These are phyloP conservation scores for Danio tinwini DNA, from an alignment of 2,797 vertebrate species.

Conservation along the genomic window DNA sequence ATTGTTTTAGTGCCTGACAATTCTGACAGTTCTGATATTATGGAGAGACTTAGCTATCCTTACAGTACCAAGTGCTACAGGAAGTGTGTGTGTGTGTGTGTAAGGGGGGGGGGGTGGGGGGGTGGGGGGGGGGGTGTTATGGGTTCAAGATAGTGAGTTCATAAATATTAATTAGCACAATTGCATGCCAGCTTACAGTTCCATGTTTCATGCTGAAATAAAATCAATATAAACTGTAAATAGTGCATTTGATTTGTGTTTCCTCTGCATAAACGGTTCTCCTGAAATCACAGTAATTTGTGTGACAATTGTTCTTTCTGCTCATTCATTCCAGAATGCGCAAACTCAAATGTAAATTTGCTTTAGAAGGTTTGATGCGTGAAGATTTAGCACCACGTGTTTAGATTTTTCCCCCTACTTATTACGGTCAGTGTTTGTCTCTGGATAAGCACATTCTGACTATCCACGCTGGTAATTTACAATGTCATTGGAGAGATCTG, in stretches of 20 bases:
- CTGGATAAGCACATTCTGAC: neutral
- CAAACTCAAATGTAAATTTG: neutral
- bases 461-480: neutral
- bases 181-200: neutral
- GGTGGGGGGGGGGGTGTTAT: too few species aligned
- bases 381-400: neutral
- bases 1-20: too few species aligned
- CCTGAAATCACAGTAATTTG: neutral
- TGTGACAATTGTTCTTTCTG: neutral
- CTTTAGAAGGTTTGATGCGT: neutral
- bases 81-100: too few species aligned
- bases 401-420: constrained; percentile 6
- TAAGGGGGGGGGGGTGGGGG: too few species aligned
- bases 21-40: too few species aligned
- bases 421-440: neutral
- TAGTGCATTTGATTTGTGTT: neutral
- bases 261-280: neutral
- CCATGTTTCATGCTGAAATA: constrained; percentile 4
- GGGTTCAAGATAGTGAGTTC: neutral
- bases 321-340: neutral
- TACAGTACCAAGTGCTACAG: neutral
- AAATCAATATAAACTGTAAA: neutral
- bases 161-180: constrained; percentile 16
- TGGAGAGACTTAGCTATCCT: too few species aligned
- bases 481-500: neutral